phyloP scores from a whole-genome alignment of 2,113 vertebrate species.

The Rhinichthys klamathensis region DNA sequence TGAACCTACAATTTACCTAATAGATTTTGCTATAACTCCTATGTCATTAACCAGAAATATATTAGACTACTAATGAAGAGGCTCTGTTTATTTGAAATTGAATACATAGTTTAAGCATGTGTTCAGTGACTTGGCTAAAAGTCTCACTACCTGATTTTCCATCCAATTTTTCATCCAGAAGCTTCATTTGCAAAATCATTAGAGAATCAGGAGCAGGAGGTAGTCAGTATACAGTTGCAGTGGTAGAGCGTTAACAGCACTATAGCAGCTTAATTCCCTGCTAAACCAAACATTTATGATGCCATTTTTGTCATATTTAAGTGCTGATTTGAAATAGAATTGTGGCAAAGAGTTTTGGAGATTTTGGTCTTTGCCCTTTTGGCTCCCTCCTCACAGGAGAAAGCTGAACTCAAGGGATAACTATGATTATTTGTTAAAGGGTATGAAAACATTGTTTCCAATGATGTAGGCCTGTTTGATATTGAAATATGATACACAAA shows the following conservation, averaged over 20 bases:
- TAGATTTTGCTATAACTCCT: not conserved
- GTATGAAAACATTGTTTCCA: not conserved
- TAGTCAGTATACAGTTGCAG: not conserved
- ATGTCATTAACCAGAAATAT: conserved; percentile 3
- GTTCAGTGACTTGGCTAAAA: not conserved
- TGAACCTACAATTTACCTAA: not conserved
- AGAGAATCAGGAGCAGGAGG: conserved; percentile 23
- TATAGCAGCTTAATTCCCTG: not conserved
- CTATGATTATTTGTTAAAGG: not conserved
- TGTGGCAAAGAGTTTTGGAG: not conserved
- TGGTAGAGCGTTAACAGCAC: not conserved
- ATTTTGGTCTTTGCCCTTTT: not conserved
- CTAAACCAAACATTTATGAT: not conserved
- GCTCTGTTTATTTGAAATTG: not conserved
- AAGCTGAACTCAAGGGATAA: too few relatives aligned
- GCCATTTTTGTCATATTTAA: not conserved
- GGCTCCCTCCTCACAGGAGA: not conserved
- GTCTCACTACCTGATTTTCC: not conserved
- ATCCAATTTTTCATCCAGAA: not conserved
- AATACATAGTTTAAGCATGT: not conserved
- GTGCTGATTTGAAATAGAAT: not conserved
- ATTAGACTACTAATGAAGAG: not conserved
- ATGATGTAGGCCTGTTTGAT: not conserved
- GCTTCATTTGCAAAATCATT: not conserved
- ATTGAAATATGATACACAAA: not conserved